phyloP scores from a whole-genome alignment of 2,888 invertebrate genomes.

The Disparrhopalites patrizii region DNA sequence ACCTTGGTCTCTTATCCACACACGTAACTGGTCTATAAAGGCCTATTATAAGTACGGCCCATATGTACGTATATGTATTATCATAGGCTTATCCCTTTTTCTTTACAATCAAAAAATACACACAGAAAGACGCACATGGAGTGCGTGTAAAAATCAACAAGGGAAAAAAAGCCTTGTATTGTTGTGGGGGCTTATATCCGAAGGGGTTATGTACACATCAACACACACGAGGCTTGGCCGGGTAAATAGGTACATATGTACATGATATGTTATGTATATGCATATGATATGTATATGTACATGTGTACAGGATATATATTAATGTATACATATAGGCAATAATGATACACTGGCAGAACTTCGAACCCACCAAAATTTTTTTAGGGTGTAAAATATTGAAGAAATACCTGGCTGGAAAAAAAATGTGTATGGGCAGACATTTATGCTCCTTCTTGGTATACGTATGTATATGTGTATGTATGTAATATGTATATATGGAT shows the following conservation, averaged over 20 bases:
- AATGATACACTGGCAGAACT: background rate
- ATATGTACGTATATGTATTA: too few species aligned
- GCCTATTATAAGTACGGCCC: background rate
- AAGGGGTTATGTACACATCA: conserved; percentile 4
- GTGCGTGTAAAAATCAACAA: conserved; percentile 1
- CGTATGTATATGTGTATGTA: too few species aligned
- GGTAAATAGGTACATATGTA: background rate
- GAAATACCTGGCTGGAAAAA: background rate
- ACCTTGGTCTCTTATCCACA: conserved; percentile 5
- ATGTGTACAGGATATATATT: background rate
- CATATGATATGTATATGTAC: background rate
- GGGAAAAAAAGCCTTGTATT: too few species aligned
- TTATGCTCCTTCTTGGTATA: background rate
- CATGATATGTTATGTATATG: background rate
- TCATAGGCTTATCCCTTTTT: background rate
- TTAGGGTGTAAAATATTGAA: too few species aligned
- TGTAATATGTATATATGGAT: too few species aligned
- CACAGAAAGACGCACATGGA: background rate
- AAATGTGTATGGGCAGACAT: background rate
- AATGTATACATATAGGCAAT: background rate
- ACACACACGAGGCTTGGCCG: background rate
- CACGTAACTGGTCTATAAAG: background rate
- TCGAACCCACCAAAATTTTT: too few species aligned
- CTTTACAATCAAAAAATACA: background rate
- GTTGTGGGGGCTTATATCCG: conserved; percentile 1